phyloP scores from a whole-genome alignment of 2,797 vertebrate genomes.

The Lacerta bilineata region DNA sequence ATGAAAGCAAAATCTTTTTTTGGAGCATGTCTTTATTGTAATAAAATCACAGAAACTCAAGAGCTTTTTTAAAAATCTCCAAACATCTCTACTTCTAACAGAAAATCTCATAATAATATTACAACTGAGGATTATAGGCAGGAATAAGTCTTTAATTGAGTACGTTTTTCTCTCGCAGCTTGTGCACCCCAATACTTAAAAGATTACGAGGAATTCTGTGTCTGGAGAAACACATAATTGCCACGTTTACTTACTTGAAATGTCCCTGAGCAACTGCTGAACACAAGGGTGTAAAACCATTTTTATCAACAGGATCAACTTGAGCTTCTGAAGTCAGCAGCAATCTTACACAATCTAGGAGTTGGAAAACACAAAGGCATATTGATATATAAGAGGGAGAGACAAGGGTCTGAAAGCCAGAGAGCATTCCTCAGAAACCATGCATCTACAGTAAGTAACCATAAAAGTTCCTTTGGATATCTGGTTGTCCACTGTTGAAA shows the following conservation, averaged over 20 bases:
- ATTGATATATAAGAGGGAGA: conserved; percentile 5
- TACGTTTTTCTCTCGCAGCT: neutral
- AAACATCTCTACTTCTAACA: neutral
- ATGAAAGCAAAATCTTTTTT: neutral
- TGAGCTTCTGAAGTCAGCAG: conserved; percentile 91
- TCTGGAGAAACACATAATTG: conserved; percentile 9
- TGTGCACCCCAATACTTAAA: conserved; percentile 13
- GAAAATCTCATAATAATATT: conserved; percentile 19
- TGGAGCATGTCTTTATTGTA: neutral
- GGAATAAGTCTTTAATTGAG: neutral
- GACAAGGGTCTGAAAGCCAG: neutral
- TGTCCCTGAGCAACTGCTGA: conserved; percentile 90
- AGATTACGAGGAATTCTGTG: conserved; percentile 5
- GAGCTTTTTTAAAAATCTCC: too few relatives aligned
- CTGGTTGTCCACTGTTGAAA: too few relatives aligned
- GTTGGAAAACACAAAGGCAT: conserved; percentile 60
- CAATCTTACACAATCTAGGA: conserved; percentile 93
- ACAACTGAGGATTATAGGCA: neutral
- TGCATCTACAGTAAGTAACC: neutral
- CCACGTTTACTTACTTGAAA: conserved; percentile 84
- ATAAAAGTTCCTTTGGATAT: too few relatives aligned
- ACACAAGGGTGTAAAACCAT: conserved; percentile 94
- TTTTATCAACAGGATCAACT: conserved; percentile 89
- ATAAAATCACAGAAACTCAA: conserved; percentile 11
- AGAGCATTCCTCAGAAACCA: neutral